phyloP scores from a whole-genome alignment of 2,113 vertebrate genomes.

The Trichomycterus rosablanca region DNA sequence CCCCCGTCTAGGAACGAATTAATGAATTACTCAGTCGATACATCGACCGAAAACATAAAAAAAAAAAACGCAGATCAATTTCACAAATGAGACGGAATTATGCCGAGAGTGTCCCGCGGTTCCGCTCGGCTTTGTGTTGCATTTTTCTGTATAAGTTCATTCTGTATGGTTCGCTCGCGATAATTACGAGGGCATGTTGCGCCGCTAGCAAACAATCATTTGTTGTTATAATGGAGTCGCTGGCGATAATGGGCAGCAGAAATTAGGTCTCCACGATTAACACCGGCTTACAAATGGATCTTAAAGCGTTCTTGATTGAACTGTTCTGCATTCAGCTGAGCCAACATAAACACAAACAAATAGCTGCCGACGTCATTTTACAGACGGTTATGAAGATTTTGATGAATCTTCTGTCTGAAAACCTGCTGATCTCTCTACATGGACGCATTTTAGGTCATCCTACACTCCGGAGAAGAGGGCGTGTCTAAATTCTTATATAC shows the following conservation, averaged over 20 bases:
- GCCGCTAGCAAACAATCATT: constrained; percentile 26
- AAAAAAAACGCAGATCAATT: too few species aligned
- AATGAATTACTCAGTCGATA: background rate
- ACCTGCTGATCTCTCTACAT: too few species aligned
- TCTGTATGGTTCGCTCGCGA: constrained; percentile 3
- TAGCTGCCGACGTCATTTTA: too few species aligned
- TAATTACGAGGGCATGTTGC: constrained; percentile 19
- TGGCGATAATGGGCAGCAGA: constrained; percentile 22
- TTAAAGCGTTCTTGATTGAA: constrained; percentile 19
- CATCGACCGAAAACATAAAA: background rate
- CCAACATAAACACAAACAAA: background rate
- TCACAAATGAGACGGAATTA: too few species aligned
- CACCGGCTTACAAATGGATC: constrained; percentile 17
- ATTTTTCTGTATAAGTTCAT: too few species aligned
- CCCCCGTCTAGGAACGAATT: background rate
- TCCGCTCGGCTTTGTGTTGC: too few species aligned
- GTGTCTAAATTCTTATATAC: too few species aligned
- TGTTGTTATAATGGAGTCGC: constrained; percentile 27
- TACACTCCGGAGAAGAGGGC: too few species aligned
- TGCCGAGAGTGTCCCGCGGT: too few species aligned
- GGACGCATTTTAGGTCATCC: too few species aligned
- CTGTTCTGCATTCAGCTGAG: background rate
- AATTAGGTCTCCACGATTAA: constrained; percentile 31
- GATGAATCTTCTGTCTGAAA: too few species aligned
- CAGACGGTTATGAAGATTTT: too few species aligned